Evolutionary conservation across 2,888 invertebrate species (phyloP).

Genomic region (Thereva nobilitata): DNA sequence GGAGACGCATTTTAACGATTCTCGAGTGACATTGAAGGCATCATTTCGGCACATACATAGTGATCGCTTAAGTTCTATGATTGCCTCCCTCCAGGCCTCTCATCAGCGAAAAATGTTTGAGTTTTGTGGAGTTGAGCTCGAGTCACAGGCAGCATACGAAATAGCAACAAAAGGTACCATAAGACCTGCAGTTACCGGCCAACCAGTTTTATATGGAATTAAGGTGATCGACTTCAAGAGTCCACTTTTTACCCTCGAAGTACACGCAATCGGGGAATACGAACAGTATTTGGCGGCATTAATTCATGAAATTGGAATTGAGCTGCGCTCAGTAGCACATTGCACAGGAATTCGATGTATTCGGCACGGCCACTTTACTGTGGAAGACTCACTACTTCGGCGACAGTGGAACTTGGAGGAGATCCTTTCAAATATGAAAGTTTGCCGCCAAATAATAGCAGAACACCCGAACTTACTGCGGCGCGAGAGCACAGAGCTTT

Average conservation of each 20-base stretch:
- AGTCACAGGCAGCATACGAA: slow-evolving; percentile 89
- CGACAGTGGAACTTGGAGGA: slow-evolving; percentile 80
- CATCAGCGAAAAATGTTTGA: slow-evolving; percentile 87
- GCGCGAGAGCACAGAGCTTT: slow-evolving; percentile 48
- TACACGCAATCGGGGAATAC: slow-evolving; percentile 85
- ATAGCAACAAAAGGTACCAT: slow-evolving; percentile 81
- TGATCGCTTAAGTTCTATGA: slow-evolving; percentile 70
- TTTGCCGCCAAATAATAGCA: slow-evolving; percentile 61
- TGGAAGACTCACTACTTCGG: slow-evolving; percentile 74
- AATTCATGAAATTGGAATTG: slow-evolving; percentile 82
- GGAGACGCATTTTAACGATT: slow-evolving; percentile 71
- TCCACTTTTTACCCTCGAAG: slow-evolving; percentile 85
- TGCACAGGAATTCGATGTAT: slow-evolving; percentile 80
- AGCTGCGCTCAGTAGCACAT: slow-evolving; percentile 77
- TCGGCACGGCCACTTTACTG: slow-evolving; percentile 78
- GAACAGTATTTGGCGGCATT: slow-evolving; percentile 75
- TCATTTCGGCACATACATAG: slow-evolving; percentile 72
- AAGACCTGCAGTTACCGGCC: slow-evolving; percentile 69
- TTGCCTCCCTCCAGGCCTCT: slow-evolving; percentile 80
- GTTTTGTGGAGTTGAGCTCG: slow-evolving; percentile 76
- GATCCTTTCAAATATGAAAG: slow-evolving; percentile 68
- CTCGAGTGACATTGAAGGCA: slow-evolving; percentile 71
- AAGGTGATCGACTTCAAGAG: slow-evolving; percentile 79
- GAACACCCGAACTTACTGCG: slow-evolving; percentile 50
- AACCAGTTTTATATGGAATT: slow-evolving; percentile 83